Percentiles rank a stretch among this genome's conserved stretches.
Evolutionary conservation across 2,888 invertebrate species (phyloP).

Genomic region (Baronia brevicornis): DNA sequence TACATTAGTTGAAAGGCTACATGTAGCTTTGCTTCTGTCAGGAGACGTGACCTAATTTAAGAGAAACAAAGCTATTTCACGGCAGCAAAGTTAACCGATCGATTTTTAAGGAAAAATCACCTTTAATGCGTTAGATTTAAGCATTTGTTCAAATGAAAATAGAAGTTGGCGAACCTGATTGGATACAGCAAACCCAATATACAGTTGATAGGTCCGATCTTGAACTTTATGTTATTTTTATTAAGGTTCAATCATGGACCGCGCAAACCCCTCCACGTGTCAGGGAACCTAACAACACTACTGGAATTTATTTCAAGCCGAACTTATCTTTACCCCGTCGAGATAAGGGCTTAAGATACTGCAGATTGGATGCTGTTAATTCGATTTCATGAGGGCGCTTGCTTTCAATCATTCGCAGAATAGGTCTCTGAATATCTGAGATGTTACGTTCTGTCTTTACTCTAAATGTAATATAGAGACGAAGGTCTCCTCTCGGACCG

Average conservation of each 20-base stretch:
- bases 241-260: slow-evolving; percentile 22
- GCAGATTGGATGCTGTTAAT: slow-evolving; percentile 24
- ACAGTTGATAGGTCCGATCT: slow-evolving; percentile 24
- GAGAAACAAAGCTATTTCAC: slow-evolving; percentile 56
- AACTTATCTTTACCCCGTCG: slow-evolving; percentile 18
- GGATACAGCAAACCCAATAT: slow-evolving; percentile 25
- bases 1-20: slow-evolving; percentile 39
- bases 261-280: slow-evolving; percentile 24
- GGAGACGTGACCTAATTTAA: slow-evolving; percentile 62
- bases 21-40: slow-evolving; percentile 38
- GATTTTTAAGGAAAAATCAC: slow-evolving; percentile 26
- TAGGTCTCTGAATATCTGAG: slow-evolving; percentile 18
- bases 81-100: slow-evolving; percentile 21
- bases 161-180: slow-evolving; percentile 31
- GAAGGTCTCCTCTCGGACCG: no score
- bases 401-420: slow-evolving; percentile 50
- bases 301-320: slow-evolving; percentile 13
- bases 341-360: slow-evolving; percentile 10
- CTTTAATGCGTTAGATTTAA: slow-evolving; percentile 28
- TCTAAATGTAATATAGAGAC: slow-evolving; percentile 9
- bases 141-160: slow-evolving; percentile 27
- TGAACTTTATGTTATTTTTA: slow-evolving; percentile 24
- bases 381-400: slow-evolving; percentile 37
- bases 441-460: slow-evolving; percentile 4
- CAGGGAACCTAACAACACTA: slow-evolving; percentile 14